These are phyloP conservation scores for Cephus pygmeus DNA, from an alignment of 2,888 invertebrate genomes.

Conservation along the genomic window DNA sequence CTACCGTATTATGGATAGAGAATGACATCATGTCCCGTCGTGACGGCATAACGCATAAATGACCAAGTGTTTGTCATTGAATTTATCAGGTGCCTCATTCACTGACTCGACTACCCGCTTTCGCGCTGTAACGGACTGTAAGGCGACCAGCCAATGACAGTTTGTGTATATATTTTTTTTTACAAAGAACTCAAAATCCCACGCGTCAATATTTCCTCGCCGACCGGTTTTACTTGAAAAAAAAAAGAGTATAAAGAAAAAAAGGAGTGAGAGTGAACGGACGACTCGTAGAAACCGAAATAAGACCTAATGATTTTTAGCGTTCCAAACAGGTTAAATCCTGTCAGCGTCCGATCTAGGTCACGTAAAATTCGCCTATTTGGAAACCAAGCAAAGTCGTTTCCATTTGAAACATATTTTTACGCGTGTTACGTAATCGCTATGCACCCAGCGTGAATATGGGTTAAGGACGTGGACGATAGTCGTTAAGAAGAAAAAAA, in stretches of 20 bases:
- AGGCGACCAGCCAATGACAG: background rate
- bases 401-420: background rate
- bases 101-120: background rate
- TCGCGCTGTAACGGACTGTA: background rate
- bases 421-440: background rate
- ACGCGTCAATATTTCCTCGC: background rate
- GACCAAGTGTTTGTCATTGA: background rate
- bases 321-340: background rate
- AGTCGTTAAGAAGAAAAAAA: background rate
- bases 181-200: background rate
- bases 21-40: background rate
- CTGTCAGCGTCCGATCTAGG: background rate
- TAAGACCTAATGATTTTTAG: background rate
- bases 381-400: background rate
- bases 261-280: background rate
- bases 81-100: background rate
- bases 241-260: background rate
- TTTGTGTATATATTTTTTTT: background rate
- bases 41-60: background rate
- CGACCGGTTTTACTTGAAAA: background rate
- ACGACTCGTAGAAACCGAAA: background rate
- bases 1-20: background rate
- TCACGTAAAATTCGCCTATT: background rate
- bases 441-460: background rate
- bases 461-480: slow-evolving; percentile 1